Conservation (phyloP, 2,113 vertebrate genomes). For the Ardeotis arabs region DNA sequence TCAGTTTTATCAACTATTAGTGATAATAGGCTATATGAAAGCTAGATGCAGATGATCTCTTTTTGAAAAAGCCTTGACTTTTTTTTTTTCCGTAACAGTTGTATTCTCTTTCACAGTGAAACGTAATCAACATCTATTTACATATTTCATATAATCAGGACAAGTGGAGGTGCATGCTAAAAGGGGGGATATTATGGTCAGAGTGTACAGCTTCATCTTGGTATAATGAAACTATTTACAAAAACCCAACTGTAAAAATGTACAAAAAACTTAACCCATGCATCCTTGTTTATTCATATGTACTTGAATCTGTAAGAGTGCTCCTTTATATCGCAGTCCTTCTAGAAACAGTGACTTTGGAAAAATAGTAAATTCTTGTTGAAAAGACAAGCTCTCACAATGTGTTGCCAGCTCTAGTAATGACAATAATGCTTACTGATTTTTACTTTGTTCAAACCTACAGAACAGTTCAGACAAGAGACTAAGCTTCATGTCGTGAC, state of each 20-base stretch:
- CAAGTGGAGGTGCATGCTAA: neutral
- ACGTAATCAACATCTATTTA: conserved; percentile 73
- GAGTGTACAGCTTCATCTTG: neutral
- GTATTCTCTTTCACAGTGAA: conserved; percentile 37
- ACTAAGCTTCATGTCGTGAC: neutral
- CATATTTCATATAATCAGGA: conserved; percentile 72
- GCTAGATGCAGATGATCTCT: neutral
- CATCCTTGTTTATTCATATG: neutral
- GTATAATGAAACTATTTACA: neutral
- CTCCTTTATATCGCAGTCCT: neutral
- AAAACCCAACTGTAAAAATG: neutral
- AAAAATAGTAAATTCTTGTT: neutral
- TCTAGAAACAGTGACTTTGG: neutral
- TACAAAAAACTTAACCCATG: neutral
- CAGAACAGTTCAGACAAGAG: neutral
- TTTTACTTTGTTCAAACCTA: neutral
- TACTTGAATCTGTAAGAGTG: neutral
- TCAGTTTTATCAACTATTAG: neutral
- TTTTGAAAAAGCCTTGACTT: neutral
- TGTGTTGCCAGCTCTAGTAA: neutral
- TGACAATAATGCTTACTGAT: neutral
- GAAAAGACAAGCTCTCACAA: neutral
- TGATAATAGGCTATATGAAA: neutral
- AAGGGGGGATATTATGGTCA: neutral
- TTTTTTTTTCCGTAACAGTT: neutral